These are phyloP conservation scores for Leptinotarsa lineolata DNA, from an alignment of 1,140 invertebrate genomes.

Conservation along the genomic window DNA sequence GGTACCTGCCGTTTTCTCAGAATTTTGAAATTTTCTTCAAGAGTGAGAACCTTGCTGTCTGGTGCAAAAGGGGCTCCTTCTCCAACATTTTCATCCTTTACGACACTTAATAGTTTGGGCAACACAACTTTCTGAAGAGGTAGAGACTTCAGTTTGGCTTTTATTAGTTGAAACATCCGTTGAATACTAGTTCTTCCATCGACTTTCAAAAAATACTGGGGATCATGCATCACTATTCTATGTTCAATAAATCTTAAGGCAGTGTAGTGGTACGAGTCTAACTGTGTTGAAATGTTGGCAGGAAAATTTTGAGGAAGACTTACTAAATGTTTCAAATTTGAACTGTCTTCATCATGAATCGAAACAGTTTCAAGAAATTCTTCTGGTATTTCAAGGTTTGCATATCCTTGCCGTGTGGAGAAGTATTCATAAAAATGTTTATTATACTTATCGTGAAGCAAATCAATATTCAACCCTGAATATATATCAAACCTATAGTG, in stretches of 20 bases:
- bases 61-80: constrained; percentile 35
- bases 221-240: constrained; percentile 58
- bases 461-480: constrained; percentile 47
- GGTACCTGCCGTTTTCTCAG: constrained; percentile 43
- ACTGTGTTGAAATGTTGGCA: constrained; percentile 53
- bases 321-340: constrained; percentile 40
- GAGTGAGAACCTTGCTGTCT: constrained; percentile 28
- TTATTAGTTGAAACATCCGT: constrained; percentile 58
- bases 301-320: constrained; percentile 57
- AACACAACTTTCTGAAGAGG: constrained; percentile 56
- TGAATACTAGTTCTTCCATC: constrained; percentile 58
- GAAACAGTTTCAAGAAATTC: constrained; percentile 33
- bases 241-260: constrained; percentile 57
- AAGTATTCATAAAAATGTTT: constrained; percentile 29
- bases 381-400: constrained; percentile 34
- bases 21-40: constrained; percentile 50
- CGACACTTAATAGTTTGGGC: constrained; percentile 54
- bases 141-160: constrained; percentile 55
- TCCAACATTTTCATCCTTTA: constrained; percentile 31
- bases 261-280: constrained; percentile 57
- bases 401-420: constrained; percentile 3
- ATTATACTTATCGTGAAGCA: constrained; percentile 31
- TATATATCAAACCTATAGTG: constrained; percentile 57
- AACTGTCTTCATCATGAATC: constrained; percentile 25
- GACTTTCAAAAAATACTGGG: constrained; percentile 60